These are phyloP conservation scores for Dreissena polymorpha DNA, from an alignment of 1,140 invertebrate species.

Conservation along the genomic window DNA sequence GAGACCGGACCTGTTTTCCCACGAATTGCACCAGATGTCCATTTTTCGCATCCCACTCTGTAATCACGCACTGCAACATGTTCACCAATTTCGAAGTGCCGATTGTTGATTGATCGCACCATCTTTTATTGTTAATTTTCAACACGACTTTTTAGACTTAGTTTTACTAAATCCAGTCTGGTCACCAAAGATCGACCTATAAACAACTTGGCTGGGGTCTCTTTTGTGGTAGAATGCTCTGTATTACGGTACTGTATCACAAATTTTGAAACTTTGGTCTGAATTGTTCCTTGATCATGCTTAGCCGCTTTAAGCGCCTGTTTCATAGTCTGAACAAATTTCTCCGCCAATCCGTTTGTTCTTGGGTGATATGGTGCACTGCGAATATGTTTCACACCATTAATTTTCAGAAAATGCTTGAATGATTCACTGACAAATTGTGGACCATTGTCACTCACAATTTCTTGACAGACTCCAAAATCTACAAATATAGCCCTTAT, in stretches of 20 bases:
- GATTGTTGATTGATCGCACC: not conserved
- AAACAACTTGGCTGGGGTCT: slow-evolving; percentile 48
- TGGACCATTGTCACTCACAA: no score
- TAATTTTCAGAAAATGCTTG: no score
- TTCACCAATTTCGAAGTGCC: not conserved
- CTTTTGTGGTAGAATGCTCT: slow-evolving; percentile 49
- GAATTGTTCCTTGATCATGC: slow-evolving; percentile 9
- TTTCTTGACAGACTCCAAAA: no score
- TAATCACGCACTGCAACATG: no score
- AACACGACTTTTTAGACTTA: no score
- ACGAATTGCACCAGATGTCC: no score
- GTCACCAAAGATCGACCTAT: not conserved
- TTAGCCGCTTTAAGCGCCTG: slow-evolving; percentile 24
- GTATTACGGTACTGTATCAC: slow-evolving; percentile 54
- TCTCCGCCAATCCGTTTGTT: slow-evolving; percentile 59
- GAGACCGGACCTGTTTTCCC: no score
- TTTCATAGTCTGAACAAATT: slow-evolving; percentile 58
- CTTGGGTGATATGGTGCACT: no score
- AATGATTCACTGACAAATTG: no score
- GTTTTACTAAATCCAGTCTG: slow-evolving; percentile 19
- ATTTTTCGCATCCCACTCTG: no score
- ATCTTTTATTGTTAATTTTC: slow-evolving; percentile 1
- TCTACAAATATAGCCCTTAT: no score
- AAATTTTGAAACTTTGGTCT: slow-evolving; percentile 3
- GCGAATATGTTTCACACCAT: no score